These are phyloP conservation scores for Elymnias hypermnestra DNA, from an alignment of 1,140 invertebrate species.

Conservation along the genomic window DNA sequence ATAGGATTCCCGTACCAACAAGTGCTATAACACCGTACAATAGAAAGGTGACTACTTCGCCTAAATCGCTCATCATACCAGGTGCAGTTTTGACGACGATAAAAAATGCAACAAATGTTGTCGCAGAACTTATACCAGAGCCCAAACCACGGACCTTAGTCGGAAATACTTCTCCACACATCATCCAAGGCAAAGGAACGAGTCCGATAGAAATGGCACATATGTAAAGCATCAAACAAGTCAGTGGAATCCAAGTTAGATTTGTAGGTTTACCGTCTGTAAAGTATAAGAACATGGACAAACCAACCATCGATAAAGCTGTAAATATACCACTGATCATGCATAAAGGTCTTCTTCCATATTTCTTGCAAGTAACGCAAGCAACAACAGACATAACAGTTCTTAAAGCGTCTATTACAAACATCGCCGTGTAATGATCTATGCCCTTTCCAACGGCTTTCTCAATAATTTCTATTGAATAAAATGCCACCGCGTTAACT, in stretches of 20 bases:
- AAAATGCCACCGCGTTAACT: constrained; percentile 84
- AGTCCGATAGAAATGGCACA: constrained; percentile 77
- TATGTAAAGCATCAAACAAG: constrained; percentile 77
- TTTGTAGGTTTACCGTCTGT: constrained; percentile 38
- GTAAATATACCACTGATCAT: constrained; percentile 78
- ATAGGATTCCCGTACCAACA: constrained; percentile 80
- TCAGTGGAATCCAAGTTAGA: constrained; percentile 72
- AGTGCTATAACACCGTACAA: constrained; percentile 81
- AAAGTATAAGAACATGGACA: constrained; percentile 65
- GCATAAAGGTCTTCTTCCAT: constrained; percentile 76
- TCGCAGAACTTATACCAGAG: constrained; percentile 79
- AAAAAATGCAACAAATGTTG: constrained; percentile 82
- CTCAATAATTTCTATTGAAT: constrained; percentile 80
- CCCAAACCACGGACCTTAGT: constrained; percentile 76
- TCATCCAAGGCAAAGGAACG: constrained; percentile 82
- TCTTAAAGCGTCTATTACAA: constrained; percentile 82
- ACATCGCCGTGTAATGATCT: constrained; percentile 78
- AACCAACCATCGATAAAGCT: constrained; percentile 68
- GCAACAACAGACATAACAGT: constrained; percentile 78
- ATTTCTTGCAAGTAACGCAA: constrained; percentile 78
- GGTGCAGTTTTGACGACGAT: constrained; percentile 83
- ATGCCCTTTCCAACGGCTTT: constrained; percentile 72
- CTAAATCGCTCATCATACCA: constrained; percentile 77
- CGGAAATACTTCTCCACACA: constrained; percentile 81
- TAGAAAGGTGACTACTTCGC: constrained; percentile 80